Conservation (phyloP, 2,888 invertebrate genomes). For the Ophraella communa region DNA sequence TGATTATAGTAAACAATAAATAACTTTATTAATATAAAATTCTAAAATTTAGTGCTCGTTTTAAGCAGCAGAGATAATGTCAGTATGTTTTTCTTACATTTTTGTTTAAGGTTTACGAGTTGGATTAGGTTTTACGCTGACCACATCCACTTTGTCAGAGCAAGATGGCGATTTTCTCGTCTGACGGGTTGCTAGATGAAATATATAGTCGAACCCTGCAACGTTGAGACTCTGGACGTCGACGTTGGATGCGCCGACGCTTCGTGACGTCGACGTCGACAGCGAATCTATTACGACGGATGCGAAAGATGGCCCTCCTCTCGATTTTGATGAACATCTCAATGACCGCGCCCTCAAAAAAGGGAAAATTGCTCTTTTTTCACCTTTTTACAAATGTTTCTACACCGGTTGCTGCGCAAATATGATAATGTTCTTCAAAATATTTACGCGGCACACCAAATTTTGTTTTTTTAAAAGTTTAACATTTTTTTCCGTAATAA, state of each 20-base stretch:
- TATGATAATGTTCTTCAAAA: neutral
- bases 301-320: conserved; percentile 58
- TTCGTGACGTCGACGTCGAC: conserved; percentile 40
- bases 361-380: conserved; percentile 58
- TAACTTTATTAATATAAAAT: too few species aligned
- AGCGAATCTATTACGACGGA: conserved; percentile 54
- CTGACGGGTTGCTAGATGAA: conserved; percentile 36
- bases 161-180: conserved; percentile 55
- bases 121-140: neutral
- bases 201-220: conserved; percentile 48
- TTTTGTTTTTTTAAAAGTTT: too few species aligned
- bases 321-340: conserved; percentile 62
- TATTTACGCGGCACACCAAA: too few species aligned
- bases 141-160: conserved; percentile 33
- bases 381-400: conserved; percentile 23
- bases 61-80: too few species aligned
- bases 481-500: too few species aligned
- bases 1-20: too few species aligned
- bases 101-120: neutral
- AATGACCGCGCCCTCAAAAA: conserved; percentile 60
- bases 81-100: neutral
- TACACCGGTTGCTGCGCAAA: neutral
- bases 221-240: conserved; percentile 51
- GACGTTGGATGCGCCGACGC: conserved; percentile 41
- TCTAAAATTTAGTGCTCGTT: too few species aligned